Percentiles rank a stretch among this genome's conserved stretches.
phyloP scores from a whole-genome alignment of 2,113 vertebrate genomes.

The Anarrhichthys ocellatus region DNA sequence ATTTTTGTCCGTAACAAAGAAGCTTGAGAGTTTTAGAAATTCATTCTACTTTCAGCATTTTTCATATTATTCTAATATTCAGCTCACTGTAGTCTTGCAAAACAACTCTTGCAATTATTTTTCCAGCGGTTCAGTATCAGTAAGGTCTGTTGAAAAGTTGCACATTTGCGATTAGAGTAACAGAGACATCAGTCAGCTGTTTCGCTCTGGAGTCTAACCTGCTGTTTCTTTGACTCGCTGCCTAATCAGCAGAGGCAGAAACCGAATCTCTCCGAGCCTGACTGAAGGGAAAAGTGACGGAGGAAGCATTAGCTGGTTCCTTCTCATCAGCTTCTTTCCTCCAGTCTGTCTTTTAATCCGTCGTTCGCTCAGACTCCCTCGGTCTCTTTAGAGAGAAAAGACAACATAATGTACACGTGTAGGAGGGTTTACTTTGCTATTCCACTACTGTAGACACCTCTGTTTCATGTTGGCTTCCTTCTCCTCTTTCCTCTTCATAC shows the following conservation, averaged over 20 bases:
- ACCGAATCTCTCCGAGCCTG: conserved; percentile 35
- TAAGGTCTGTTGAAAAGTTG: conserved; percentile 22
- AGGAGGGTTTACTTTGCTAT: conserved; percentile 46
- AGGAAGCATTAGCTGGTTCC: conserved; percentile 43
- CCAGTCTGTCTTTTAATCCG: conserved; percentile 23
- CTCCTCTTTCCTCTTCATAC: background rate
- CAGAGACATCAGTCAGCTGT: conserved; percentile 37
- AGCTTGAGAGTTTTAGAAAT: background rate
- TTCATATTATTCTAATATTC: background rate
- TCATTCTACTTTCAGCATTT: background rate
- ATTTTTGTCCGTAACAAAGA: background rate
- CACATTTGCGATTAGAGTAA: conserved; percentile 8
- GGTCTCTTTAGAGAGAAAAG: conserved; percentile 50
- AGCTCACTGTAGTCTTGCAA: background rate
- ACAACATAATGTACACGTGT: conserved; percentile 18
- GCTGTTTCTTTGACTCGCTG: conserved; percentile 26
- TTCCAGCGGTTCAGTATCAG: background rate
- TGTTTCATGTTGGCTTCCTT: conserved; percentile 49
- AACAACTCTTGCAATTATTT: background rate
- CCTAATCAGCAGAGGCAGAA: conserved; percentile 61
- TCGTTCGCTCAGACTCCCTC: conserved; percentile 5
- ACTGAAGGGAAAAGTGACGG: conserved; percentile 46
- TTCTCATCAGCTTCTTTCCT: conserved; percentile 49
- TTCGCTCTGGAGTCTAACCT: conserved; percentile 26
- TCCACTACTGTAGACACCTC: conserved; percentile 41